Base-by-base conservation (phyloP, 2,888 invertebrate genomes). In the Autographa gamma region DNA sequence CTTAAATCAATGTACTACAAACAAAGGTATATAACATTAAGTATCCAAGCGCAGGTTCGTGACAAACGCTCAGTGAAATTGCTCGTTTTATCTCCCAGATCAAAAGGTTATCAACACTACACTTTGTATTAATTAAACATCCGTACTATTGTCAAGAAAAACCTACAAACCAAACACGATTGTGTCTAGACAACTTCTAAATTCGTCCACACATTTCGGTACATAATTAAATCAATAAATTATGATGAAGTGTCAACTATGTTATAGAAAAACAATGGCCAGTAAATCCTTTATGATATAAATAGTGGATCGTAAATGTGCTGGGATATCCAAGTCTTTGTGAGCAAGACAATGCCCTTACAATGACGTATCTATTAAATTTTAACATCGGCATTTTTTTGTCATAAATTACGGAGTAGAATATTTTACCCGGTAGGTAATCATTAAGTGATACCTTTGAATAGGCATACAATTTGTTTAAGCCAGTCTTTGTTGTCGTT, bases 71-170 rank as follows among this genome's bases (percentile, higher is more conserved):
- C 80, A 77, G 83, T 74, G 79, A 82, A 87, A 85, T 79, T 85
- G 74, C 69, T 64, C 71, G 68, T 72, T 75, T 82, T 85, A 86
- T 87, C 83, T 81, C 38, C 18, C 56, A 79, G 76, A 80, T 77
- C 79, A 83, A 83, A 81, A 88, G 87, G 86, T 86, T 85, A 86
- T 86, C 86, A 80, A 13, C 65, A 38, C 70, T 80, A 68, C 61
- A 66, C 69, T 71, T 76, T 68, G 79, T 75, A 74, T 81, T 81
- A 82, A 76, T 80, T 80, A 78, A 70, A 80, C 73, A 69, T 78
- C 48, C 64, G 54, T 64, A 72, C 58, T 74, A 74, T 68, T 78
- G 64, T 65, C 60, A 66, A 58, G 59, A 76, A 80, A 77, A 82
- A 76, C 69, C 62, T 71, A 72, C 61, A 71, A 61, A 61, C 58